Evolutionary conservation across 1,140 invertebrate species (phyloP), one percentile per base, ranked within the genome.

Genomic region (Scaptomyza graminum): DNA sequence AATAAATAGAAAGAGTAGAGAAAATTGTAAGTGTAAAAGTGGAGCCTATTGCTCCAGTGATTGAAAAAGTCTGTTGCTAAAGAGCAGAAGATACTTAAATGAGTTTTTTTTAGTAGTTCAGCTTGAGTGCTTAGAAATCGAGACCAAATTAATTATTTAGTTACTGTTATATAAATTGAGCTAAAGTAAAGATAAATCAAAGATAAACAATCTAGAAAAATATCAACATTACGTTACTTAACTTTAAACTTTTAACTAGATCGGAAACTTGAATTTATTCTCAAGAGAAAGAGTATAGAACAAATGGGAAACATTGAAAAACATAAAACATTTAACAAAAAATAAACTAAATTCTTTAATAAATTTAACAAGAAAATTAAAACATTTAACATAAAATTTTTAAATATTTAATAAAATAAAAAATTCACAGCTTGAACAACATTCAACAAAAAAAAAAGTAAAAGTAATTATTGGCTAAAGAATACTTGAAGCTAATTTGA

Each of bases 401-500:
- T 3, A 22, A 22, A 22, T 22, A 22, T 2, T 22, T 22, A 22
- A 49, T n/a, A 60, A 13, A 47, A 41, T 50, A 73, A 59, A 75
- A 57, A 78, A 81, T 71, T 49, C 67, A 83, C 56, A 59, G 25
- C 46, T 67, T 51, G 44, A 52, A 55, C 39, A 63, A 73, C 54
- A 68, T 13, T 54, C 25, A 76, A 64, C 59, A 60, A 75, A 78
- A 60, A 9, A 67, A 43, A 76, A 69, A 80, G 69, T 62, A 68
- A 72, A 65, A 50, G 34, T 50, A 50, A 61, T 34, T 63, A 72
- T 60, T 49, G 60, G 65, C 68, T 74, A 74, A 66, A 69, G 68
- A 67, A 74, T 51, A 65, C 52, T 76, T 78, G 60, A 82, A 88
- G 83, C 82, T 88, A 78, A 69, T 71, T 83, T 52, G 12, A 76